Evolutionary conservation across 2,797 vertebrate species (phyloP), one percentile per base, ranked within the genome.

Genomic region (Chanos chanos): DNA sequence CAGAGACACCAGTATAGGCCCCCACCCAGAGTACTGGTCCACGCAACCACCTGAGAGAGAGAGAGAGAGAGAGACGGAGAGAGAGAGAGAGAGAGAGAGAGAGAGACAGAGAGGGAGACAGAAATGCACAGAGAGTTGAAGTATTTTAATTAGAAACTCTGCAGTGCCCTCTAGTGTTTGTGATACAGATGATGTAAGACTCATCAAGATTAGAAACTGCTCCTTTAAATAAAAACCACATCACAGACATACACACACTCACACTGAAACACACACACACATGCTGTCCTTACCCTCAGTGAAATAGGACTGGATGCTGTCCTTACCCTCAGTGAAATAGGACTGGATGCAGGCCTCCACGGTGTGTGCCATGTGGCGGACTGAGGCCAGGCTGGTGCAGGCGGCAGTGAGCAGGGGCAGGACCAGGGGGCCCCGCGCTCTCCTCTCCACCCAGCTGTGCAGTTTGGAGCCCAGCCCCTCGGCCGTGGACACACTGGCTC

Each of bases 361-460:
- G 0, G 87, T 92, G 71, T 92, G 91, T 0, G 94, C 92, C 96
- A 99, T 97, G 77, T 98, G 97, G 8, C 90, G 90, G 45, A 99
- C 94, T 0, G 97, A 99, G 0, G 97, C 95, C 49, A 99, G 86
- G 75, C 93, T 94, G 70, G 89, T 88, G 47, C 94, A 97, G 0
- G 94, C 91, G 0, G 96, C 94, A 0, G 96, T 98, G 51, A 99
- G 85, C 1, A 99, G 90, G 0, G 96, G 96, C 81, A 98, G 88
- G 2, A 94, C 92, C 2, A 92, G 84, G 66, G 93, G 77, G 33
- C 92, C 91, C 0, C 81, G 87, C 57, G 93, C 88, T 13, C 86
- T 92, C 66, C 83, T 81, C 49, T 87, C 83, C 15, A 97, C 88
- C 97, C 97, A 99, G 53, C 60, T 64, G 4, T 89, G 89, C 19